Evolutionary conservation across 64 coral and sea anemone genomes (phyloP), one percentile per base, ranked within the genome.

Genomic region (Pocillopora verrucosa): DNA sequence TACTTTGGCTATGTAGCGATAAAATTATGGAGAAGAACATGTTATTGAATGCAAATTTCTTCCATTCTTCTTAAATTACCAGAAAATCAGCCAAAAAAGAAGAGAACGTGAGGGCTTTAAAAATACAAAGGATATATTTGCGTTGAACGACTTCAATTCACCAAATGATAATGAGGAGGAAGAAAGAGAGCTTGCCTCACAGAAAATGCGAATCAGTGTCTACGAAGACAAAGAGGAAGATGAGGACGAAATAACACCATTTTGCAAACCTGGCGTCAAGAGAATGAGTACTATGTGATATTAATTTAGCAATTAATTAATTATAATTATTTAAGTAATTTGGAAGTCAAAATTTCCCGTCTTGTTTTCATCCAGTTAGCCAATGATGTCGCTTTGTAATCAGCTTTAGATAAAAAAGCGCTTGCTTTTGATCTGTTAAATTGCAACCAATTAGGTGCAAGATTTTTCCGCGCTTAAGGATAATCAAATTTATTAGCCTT

Each of bases 231-330:
- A 9, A 20, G 82, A 72, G 12, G 63, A 85, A 20, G n/a, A 57
- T 12, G 38, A 7, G 0, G 35, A 72, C 61, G 82, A 85, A 72
- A 13, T 68, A 72, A 85, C 82, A 16, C 82, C 65, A 19, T 85
- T 85, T 57, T 58, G 72, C 64, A 85, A 72, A 85, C 82, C 82
- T 72, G 61, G 82, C 11, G 58, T 26, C 56, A 70, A 70, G 11
- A 63, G 11, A 51, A 51, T 51, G 41, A 51, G 41, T 51, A 3
- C 41, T 51, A 7, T 51, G 41, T 51, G 41, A 51, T 7, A 7
- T 51, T 51, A 51, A 51, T 51, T 51, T 4, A 7, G 3, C 7
- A 51, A 51, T 51, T 51, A 51, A 7, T 0, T 1, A 51, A 51
- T 51, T 4, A 51, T 51, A 51, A 51, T 30, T 51, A 51, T 51